These are phyloP conservation scores for Bagarius yarrelli DNA, from an alignment of 2,113 vertebrate species.

Conservation along the genomic window DNA sequence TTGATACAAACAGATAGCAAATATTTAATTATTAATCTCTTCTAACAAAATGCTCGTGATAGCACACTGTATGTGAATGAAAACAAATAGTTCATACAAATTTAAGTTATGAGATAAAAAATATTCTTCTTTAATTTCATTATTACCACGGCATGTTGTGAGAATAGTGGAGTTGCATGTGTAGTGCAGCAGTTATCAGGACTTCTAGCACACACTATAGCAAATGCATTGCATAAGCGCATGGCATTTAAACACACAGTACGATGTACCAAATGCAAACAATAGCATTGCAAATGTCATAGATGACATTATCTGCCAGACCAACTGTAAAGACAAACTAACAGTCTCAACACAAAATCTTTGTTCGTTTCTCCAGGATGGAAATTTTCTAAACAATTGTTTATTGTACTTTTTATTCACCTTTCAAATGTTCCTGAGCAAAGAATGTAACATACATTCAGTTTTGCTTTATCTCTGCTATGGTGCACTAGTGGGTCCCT, in stretches of 20 bases:
- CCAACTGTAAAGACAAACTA: background rate
- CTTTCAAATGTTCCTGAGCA: background rate
- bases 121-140: background rate
- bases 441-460: background rate
- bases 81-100: background rate
- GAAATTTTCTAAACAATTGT: background rate
- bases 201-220: too few relatives aligned
- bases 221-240: too few relatives aligned
- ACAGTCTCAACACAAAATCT: background rate
- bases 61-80: background rate
- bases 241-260: too few relatives aligned
- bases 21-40: background rate
- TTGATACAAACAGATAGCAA: background rate
- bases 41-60: background rate
- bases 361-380: background rate
- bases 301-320: background rate
- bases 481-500: background rate
- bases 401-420: background rate
- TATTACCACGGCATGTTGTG: too few relatives aligned
- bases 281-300: background rate
- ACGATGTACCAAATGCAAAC: too few relatives aligned
- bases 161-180: too few relatives aligned
- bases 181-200: too few relatives aligned
- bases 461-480: background rate
- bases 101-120: background rate